Conservation (phyloP, 1,140 invertebrate genomes). For the Dendrolimus kikuchii region DNA sequence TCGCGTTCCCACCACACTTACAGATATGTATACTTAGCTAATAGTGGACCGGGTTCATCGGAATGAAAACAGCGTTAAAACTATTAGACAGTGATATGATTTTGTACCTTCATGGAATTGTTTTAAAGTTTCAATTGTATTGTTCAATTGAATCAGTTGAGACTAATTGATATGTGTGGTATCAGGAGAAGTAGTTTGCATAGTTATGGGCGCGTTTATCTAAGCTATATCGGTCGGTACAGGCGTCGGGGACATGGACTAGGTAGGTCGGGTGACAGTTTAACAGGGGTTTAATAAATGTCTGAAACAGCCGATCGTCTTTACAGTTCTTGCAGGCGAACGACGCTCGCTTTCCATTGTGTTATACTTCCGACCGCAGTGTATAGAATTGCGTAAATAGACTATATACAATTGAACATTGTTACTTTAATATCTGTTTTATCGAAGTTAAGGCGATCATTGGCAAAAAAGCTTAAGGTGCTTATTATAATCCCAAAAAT, state of each 20-base stretch:
- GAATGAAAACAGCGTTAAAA: background rate
- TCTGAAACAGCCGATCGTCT: conserved; percentile 33
- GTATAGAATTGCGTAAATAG: no score
- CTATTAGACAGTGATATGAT: conserved; percentile 12
- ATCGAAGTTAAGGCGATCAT: no score
- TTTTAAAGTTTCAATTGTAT: conserved; percentile 29
- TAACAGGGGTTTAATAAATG: conserved; percentile 31
- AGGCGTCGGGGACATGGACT: conserved; percentile 32
- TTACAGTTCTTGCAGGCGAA: background rate
- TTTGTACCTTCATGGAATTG: conserved; percentile 16
- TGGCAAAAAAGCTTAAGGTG: no score
- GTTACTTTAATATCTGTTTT: no score
- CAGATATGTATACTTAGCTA: conserved; percentile 61
- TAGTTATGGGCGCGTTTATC: conserved; percentile 64
- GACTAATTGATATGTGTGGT: conserved; percentile 17
- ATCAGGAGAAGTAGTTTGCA: conserved; percentile 52
- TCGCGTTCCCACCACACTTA: conserved; percentile 59
- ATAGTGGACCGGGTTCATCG: conserved; percentile 37
- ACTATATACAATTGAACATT: no score
- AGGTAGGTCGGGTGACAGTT: conserved; percentile 25
- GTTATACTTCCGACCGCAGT: no score
- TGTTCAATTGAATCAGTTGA: conserved; percentile 15
- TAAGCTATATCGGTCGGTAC: conserved; percentile 56
- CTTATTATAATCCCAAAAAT: no score
- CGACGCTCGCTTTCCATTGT: no score